Conservation (phyloP, 2,888 invertebrate species). For the Mesochorus sp. region DNA sequence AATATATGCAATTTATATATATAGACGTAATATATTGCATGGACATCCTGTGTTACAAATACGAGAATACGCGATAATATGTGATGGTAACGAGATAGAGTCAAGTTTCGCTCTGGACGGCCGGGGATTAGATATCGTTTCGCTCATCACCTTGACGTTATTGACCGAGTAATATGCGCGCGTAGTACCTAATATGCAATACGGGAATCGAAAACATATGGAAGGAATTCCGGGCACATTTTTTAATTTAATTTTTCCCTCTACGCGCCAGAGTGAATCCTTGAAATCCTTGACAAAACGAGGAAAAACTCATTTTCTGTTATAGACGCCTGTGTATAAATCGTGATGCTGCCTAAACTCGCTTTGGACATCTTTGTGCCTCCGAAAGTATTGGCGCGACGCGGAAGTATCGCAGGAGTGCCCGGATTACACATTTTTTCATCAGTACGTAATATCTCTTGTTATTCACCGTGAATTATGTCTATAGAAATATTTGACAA, state of each 20-base stretch:
- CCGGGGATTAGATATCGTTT: slow-evolving; percentile 59
- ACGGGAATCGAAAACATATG: neutral
- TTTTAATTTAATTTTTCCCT: too few relatives aligned
- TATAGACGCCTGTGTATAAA: slow-evolving; percentile 35
- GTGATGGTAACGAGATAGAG: slow-evolving; percentile 55
- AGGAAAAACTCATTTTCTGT: too few relatives aligned
- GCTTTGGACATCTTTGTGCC: slow-evolving; percentile 71
- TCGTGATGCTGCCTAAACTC: slow-evolving; percentile 69
- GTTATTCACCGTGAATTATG: too few relatives aligned
- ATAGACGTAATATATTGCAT: neutral
- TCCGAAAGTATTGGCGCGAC: slow-evolving; percentile 66
- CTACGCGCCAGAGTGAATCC: too few relatives aligned
- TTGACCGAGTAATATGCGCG: slow-evolving; percentile 50
- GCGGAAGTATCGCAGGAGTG: too few relatives aligned
- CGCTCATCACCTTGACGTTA: slow-evolving; percentile 58
- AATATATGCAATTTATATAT: slow-evolving; percentile 2
- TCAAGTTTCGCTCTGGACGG: slow-evolving; percentile 48
- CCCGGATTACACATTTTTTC: slow-evolving; percentile 24
- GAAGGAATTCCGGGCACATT: too few relatives aligned
- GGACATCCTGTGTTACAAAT: neutral
- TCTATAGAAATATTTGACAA: too few relatives aligned
- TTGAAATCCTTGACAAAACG: too few relatives aligned
- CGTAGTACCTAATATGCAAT: slow-evolving; percentile 27
- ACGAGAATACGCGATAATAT: slow-evolving; percentile 41
- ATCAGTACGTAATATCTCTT: slow-evolving; percentile 18